These are phyloP conservation scores for Amphilophus citrinellus DNA, from an alignment of 2,113 vertebrate genomes.

Conservation along the genomic window DNA sequence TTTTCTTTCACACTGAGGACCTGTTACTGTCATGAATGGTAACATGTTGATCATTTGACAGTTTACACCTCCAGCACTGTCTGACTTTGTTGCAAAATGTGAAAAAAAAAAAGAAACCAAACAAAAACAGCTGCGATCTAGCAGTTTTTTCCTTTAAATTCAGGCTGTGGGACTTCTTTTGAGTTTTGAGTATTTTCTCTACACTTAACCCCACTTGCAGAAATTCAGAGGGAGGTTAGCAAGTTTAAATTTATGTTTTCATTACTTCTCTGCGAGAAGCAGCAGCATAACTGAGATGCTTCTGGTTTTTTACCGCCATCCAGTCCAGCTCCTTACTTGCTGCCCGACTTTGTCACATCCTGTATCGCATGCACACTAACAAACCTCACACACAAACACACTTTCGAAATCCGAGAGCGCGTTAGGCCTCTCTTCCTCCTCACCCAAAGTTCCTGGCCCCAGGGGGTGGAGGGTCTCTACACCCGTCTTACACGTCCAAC, in stretches of 20 bases:
- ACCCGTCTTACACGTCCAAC: conserved; percentile 76
- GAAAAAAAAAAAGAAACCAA: not conserved
- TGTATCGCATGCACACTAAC: conserved; percentile 48
- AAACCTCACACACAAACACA: conserved; percentile 45
- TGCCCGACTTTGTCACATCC: conserved; percentile 54
- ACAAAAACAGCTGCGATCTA: not conserved
- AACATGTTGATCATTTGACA: not conserved
- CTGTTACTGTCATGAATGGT: not conserved
- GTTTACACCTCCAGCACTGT: not conserved
- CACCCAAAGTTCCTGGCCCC: conserved; percentile 76
- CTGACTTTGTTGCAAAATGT: not conserved
- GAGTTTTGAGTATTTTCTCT: conserved; percentile 24
- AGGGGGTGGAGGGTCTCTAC: conserved; percentile 70
- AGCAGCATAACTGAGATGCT: conserved; percentile 19
- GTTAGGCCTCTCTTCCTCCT: conserved; percentile 72
- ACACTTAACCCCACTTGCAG: conserved; percentile 29
- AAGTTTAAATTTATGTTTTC: conserved; percentile 32
- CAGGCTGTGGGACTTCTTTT: not conserved
- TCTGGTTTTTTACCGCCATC: conserved; percentile 2
- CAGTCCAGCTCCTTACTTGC: conserved; percentile 20
- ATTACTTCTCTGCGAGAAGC: conserved; percentile 20
- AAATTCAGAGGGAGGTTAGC: conserved; percentile 12
- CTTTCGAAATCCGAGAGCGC: conserved; percentile 74
- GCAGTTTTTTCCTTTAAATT: not conserved
- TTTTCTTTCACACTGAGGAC: not conserved